Base-by-base conservation (phyloP, 2,888 invertebrate species). In the Unio delphinus region DNA sequence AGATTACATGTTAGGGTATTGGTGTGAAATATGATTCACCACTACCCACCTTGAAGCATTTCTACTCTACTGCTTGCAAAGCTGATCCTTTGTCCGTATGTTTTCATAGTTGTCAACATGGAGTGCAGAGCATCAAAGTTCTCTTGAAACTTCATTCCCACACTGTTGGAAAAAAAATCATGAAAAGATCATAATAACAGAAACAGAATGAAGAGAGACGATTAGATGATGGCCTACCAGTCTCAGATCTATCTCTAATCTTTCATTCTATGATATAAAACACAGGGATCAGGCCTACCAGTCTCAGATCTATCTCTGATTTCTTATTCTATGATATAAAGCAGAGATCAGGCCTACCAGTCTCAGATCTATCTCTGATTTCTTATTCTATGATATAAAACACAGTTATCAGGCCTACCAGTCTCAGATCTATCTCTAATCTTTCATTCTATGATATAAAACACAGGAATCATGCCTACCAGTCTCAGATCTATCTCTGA, bases 31-130 rank as follows among this genome's bases (percentile, higher is more conserved):
- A n/a, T 17, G 11, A 23, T 28, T 26, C 34, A 18, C 28, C 59
- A 65, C 64, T 18, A 45, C 45, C 11, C 65, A 86, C 85, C 82
- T 81, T 83, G 82, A 26, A 87, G 70, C 73, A 87, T 78, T 56
- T 86, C 83, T 59, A 88, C 73, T 34, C 88, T 67, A 7, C 85
- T 81, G 69, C 81, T 79, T 23, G 87, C 87, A 80, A 88, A 88
- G 64, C 78, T 83, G 60, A 88, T 78, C 54, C 87, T 79, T 72
- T 87, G 86, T 26, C 81, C 81, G 67, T 84, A 82, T 4, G 80
- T 73, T 64, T 81, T 83, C 57, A 87, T 71, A 55, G 76, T 76
- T 6, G 72, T 62, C 63, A 81, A 57, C 4, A 80, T 74, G 56
- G 79, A 66, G 30, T 73, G 73, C 18, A 80, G 56, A 7, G 70